Percentiles rank a stretch among this genome's conserved stretches.
Evolutionary conservation across 53 echinoderm and acorn worm species (phyloP).

Genomic region (Henricia sp.): DNA sequence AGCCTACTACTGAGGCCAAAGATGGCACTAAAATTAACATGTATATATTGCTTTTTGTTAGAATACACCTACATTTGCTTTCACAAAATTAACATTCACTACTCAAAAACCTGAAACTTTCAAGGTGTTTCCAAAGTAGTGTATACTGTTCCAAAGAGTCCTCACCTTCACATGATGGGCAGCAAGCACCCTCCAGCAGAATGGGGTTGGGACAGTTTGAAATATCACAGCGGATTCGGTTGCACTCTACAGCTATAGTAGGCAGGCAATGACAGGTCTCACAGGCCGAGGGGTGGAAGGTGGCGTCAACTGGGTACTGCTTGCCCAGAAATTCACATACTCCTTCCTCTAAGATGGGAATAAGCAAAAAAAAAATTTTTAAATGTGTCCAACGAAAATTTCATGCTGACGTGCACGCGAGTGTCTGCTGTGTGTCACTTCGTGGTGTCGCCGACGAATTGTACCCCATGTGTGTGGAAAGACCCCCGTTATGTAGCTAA

Average conservation of each 20-base stretch:
- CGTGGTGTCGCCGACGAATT: no score
- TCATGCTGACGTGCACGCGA: no score
- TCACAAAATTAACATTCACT: no score
- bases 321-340: not conserved
- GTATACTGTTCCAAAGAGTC: no score
- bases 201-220: not conserved
- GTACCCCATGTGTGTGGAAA: no score
- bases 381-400: not conserved
- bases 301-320: slow-evolving; percentile 4
- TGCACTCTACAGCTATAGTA: not conserved
- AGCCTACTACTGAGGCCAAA: no score
- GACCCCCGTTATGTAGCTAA: no score
- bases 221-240: slow-evolving; percentile 1
- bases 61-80: no score
- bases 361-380: not conserved
- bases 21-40: no score
- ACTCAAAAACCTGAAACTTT: no score
- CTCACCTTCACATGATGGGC: slow-evolving; percentile 37
- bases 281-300: slow-evolving; percentile 16
- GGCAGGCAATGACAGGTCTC: not conserved
- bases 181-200: slow-evolving; percentile 35
- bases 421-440: not conserved
- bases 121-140: no score
- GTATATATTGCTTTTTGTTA: no score
- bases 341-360: slow-evolving; percentile 2